Evolutionary conservation across 2,888 invertebrate genomes (phyloP).

Genomic region (Drosophila colorata): DNA sequence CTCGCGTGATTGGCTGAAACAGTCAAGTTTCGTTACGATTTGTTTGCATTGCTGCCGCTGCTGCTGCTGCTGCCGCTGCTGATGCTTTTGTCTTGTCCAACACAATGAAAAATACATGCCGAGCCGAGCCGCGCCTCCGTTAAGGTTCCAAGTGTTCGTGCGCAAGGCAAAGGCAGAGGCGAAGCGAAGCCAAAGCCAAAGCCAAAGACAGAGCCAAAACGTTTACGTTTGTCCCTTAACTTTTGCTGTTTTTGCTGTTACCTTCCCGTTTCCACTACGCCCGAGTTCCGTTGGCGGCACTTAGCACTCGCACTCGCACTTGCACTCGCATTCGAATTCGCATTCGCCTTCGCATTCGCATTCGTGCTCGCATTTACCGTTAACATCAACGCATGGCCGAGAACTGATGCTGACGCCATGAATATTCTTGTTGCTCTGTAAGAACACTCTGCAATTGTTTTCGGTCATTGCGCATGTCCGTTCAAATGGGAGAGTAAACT

Average conservation of each 20-base stretch:
- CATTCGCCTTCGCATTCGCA: conserved; percentile 11
- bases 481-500: conserved; percentile 12
- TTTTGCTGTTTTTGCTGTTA: conserved; percentile 20
- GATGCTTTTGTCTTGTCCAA: conserved; percentile 41
- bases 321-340: conserved; percentile 2
- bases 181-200: background rate
- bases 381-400: conserved; percentile 51
- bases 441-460: conserved; percentile 12
- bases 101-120: conserved; percentile 50
- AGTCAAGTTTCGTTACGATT: conserved; percentile 21
- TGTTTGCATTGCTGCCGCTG: background rate
- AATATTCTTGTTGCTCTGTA: conserved; percentile 17
- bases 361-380: conserved; percentile 43
- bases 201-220: conserved; percentile 15
- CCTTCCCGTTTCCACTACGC: conserved; percentile 23
- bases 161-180: conserved; percentile 12
- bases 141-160: conserved; percentile 10
- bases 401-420: conserved; percentile 43
- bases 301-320: conserved; percentile 11
- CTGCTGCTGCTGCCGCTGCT: conserved; percentile 1
- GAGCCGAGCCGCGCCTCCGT: conserved; percentile 8
- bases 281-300: conserved; percentile 2
- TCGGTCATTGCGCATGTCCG: conserved; percentile 34
- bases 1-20: conserved; percentile 57
- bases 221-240: conserved; percentile 5